Percentiles rank a stretch among this genome's conserved stretches.
These are phyloP conservation scores for Hipposideros larvatus DNA, from an alignment of 2,797 vertebrate species.

Conservation along the genomic window DNA sequence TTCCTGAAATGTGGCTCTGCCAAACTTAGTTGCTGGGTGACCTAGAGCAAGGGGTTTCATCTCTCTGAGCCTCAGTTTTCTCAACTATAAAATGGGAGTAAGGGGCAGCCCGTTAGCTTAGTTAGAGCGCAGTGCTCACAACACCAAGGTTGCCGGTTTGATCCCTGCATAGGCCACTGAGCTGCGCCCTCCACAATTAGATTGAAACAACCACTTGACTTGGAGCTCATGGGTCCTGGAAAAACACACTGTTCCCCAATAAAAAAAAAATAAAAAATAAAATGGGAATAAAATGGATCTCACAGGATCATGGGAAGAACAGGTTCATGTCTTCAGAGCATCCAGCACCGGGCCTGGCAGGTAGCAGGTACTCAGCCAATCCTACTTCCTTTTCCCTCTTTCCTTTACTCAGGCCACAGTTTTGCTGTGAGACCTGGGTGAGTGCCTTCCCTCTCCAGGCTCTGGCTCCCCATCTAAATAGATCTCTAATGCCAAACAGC, in stretches of 20 bases:
- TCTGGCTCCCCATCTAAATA: not conserved
- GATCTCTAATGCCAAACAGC: not conserved
- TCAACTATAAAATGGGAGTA: not conserved
- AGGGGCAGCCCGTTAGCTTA: not conserved
- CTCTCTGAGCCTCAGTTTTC: conserved; percentile 36
- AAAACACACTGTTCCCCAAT: no score
- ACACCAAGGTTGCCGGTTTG: no score
- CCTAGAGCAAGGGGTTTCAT: not conserved
- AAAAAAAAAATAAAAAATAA: not conserved
- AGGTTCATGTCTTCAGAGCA: not conserved
- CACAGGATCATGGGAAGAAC: not conserved
- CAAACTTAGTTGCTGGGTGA: not conserved
- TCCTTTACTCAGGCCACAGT: not conserved
- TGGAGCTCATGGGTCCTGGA: no score
- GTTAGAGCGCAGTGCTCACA: no score
- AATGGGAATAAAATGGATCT: not conserved
- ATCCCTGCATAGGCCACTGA: no score
- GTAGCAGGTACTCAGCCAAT: not conserved
- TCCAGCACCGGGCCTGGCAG: not conserved
- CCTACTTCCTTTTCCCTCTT: not conserved
- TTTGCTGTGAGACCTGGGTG: not conserved
- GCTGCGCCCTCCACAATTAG: no score
- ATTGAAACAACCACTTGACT: no score
- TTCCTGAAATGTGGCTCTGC: not conserved
- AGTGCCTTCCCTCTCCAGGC: not conserved